These are phyloP conservation scores for Erebia aethiops DNA, from an alignment of 2,888 invertebrate species.

Conservation along the genomic window DNA sequence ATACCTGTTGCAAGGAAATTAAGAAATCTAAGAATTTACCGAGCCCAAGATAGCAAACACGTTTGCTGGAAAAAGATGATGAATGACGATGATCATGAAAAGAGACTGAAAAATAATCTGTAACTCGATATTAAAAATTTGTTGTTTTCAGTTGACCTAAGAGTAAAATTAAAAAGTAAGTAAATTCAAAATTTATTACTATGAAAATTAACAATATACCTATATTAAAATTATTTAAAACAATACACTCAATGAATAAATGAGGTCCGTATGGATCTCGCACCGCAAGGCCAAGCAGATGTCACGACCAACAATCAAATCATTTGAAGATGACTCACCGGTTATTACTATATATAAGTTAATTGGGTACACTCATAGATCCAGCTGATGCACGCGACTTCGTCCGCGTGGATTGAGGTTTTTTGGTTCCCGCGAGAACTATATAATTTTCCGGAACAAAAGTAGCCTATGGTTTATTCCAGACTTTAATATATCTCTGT, in stretches of 20 bases:
- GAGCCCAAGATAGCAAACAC: neutral
- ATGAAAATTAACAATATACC: too few relatives aligned
- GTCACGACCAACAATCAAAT: slow-evolving; percentile 44
- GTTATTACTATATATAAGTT: slow-evolving; percentile 15
- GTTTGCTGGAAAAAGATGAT: neutral
- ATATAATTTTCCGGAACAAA: too few relatives aligned
- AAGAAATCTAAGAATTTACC: neutral
- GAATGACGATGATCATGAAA: too few relatives aligned
- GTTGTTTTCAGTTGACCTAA: neutral
- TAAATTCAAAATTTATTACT: too few relatives aligned
- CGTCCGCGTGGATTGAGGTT: too few relatives aligned
- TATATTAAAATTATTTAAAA: too few relatives aligned
- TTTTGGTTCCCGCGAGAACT: too few relatives aligned
- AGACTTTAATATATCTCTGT: too few relatives aligned
- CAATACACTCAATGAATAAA: slow-evolving; percentile 19
- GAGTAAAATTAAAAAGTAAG: neutral
- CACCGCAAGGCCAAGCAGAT: slow-evolving; percentile 40
- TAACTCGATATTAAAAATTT: neutral
- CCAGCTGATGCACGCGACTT: too few relatives aligned
- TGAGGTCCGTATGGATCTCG: slow-evolving; percentile 13
- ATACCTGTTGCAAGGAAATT: neutral
- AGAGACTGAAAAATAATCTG: neutral
- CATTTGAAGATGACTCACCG: slow-evolving; percentile 43
- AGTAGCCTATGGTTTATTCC: too few relatives aligned
- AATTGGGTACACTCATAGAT: neutral